These are phyloP conservation scores for Andrena bicolor DNA, from an alignment of 2,888 invertebrate species.

Conservation along the genomic window DNA sequence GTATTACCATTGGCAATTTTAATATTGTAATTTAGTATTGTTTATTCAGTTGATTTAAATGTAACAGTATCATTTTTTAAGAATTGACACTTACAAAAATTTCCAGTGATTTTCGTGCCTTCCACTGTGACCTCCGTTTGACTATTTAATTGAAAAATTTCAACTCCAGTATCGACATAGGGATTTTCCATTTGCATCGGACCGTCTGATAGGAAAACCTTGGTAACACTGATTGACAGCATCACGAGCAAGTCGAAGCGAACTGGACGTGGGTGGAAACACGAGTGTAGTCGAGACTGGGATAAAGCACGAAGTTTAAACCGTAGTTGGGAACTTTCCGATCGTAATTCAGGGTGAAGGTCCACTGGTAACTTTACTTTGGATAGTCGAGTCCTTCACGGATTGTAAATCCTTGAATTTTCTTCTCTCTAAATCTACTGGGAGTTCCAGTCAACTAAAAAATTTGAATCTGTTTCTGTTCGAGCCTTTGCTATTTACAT, in stretches of 20 bases:
- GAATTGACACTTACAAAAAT: no score
- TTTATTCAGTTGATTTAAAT: no score
- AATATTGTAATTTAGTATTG: no score
- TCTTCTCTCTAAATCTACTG: neutral
- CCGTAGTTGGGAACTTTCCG: slow-evolving; percentile 9
- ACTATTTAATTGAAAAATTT: neutral
- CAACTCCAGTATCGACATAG: neutral
- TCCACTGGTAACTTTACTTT: neutral
- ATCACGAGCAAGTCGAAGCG: no score
- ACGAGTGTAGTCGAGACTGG: slow-evolving; percentile 15
- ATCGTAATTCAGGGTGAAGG: slow-evolving; percentile 14
- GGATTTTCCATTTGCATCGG: neutral
- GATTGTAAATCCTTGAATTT: neutral
- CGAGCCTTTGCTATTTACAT: no score
- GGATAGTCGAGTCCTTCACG: neutral
- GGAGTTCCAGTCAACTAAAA: no score
- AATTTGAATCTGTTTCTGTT: no score
- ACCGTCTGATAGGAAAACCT: neutral
- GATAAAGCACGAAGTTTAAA: slow-evolving; percentile 9
- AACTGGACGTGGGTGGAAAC: no score
- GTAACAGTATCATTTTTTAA: no score
- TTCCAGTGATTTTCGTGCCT: no score
- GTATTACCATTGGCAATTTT: no score
- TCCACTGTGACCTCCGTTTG: no score
- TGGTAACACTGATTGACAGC: neutral